Base-by-base conservation (phyloP, 2,113 vertebrate species). In the Gorsachius goisagi region DNA sequence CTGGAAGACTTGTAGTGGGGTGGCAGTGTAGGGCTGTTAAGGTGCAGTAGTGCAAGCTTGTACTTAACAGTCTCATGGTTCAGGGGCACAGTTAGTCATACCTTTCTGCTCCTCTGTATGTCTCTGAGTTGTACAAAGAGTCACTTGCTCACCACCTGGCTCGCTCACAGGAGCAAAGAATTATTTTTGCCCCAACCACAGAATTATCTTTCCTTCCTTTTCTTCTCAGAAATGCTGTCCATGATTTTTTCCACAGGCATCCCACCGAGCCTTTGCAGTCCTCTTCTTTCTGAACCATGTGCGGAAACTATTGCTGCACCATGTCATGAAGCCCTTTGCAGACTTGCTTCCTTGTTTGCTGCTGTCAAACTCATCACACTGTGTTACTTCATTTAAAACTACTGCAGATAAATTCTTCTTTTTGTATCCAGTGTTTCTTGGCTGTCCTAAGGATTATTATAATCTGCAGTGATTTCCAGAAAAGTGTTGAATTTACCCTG, bases 401-500 rank as follows among this genome's bases (percentile, higher is more conserved):
- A 50, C 12, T 81, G 12, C 35, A 73, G 64, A 41, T 49, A 55
- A 30, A 8, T 72, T 33, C 52, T 49, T 24, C 6, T 88, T 93
- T 88, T 49, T 26, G 11, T 41, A 41, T n/a, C 22, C 28, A 23
- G n/a, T 71, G 52, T 45, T 93, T 90, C 53, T 78, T 56, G 35
- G 16, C 22, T 87, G 5, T 88, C 18, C 9, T 67, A 75, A 41
- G 35, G 35, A 27, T 81, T 90, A 33, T 26, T 74, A 0, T 71
- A 62, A 84, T 59, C 22, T 3, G 1, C 50, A 78, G 1, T 84
- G 24, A 47, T 67, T 84, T 86, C 21, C 39, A 74, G 56, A 28
- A 45, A 45, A 6, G 15, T 0, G 0, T 14, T 59, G 74, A 86
- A 69, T 84, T 90, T 83, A n/a, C 19, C 5, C 8, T 50, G 26